These are phyloP conservation scores for Ectemnius lituratus DNA, from an alignment of 2,888 invertebrate genomes.

Conservation along the genomic window DNA sequence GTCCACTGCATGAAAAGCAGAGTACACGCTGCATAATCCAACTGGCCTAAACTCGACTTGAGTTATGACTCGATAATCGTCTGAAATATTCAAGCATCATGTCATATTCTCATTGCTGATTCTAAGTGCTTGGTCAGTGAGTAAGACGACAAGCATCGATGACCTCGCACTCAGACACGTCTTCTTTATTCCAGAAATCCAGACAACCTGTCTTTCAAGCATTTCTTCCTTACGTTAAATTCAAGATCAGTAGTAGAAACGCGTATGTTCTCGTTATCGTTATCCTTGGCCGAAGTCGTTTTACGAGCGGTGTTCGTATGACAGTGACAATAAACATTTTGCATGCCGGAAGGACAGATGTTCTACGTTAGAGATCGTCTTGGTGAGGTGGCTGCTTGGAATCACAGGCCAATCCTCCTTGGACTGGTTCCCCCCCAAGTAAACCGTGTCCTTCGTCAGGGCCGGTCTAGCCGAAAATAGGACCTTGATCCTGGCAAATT, in stretches of 20 bases:
- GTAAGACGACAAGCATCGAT: too few species aligned
- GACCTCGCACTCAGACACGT: too few species aligned
- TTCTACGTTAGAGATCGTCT: constrained; percentile 9
- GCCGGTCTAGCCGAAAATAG: constrained; percentile 17
- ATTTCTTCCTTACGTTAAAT: neutral
- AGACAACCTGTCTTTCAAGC: too few species aligned
- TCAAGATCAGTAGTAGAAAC: neutral
- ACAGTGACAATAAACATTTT: constrained; percentile 25
- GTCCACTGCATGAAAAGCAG: too few species aligned
- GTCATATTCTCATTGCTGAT: too few species aligned
- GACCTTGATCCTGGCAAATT: constrained; percentile 5
- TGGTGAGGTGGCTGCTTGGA: neutral
- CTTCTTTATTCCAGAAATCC: too few species aligned
- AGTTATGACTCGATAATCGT: too few species aligned
- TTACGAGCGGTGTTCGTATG: constrained; percentile 16
- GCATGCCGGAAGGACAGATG: constrained; percentile 25
- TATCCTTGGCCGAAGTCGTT: constrained; percentile 14
- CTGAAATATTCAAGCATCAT: too few species aligned
- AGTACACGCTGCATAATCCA: too few species aligned
- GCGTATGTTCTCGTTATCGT: constrained; percentile 1
- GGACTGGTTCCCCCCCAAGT: constrained; percentile 3
- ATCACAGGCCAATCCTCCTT: too few species aligned
- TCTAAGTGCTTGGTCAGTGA: too few species aligned
- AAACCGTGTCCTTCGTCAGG: neutral
- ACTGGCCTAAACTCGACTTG: too few species aligned